These are phyloP conservation scores for Epinephelus cyanopodus DNA, from an alignment of 2,113 vertebrate genomes.

Conservation along the genomic window DNA sequence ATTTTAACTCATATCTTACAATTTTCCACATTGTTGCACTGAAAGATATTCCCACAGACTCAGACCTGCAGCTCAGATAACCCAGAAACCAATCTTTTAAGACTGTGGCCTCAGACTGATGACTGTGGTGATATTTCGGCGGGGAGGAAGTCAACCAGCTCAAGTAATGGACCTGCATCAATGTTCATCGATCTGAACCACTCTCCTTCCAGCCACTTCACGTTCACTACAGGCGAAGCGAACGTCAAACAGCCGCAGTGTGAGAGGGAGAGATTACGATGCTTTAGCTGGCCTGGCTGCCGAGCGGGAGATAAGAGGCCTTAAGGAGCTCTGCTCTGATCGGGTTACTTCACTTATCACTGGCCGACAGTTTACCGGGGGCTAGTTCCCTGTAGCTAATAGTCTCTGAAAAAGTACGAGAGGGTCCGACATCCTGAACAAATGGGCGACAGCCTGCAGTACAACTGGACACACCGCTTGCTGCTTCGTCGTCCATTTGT, in stretches of 20 bases:
- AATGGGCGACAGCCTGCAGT: conserved; percentile 40
- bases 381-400: conserved; percentile 61
- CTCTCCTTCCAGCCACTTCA: conserved; percentile 46
- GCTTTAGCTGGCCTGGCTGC: conserved; percentile 64
- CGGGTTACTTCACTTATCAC: conserved; percentile 76
- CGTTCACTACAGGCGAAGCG: conserved; percentile 32
- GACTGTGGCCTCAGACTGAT: conserved; percentile 38
- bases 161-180: conserved; percentile 64
- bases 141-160: conserved; percentile 52
- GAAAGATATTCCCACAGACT: neutral
- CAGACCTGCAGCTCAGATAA: conserved; percentile 27
- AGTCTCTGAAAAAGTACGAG: conserved; percentile 25
- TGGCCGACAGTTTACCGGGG: conserved; percentile 57
- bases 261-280: conserved; percentile 67
- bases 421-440: conserved; percentile 14
- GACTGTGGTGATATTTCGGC: conserved; percentile 39
- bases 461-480: neutral
- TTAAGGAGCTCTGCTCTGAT: conserved; percentile 75
- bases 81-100: conserved; percentile 32
- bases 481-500: conserved; percentile 54
- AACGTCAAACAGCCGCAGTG: conserved; percentile 61
- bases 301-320: conserved; percentile 74
- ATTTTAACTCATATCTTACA: neutral
- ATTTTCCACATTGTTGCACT: neutral
- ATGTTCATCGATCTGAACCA: conserved; percentile 66